These are phyloP conservation scores for Macrotrachela quadricornifera DNA, from an alignment of 1,140 invertebrate genomes.

Conservation along the genomic window DNA sequence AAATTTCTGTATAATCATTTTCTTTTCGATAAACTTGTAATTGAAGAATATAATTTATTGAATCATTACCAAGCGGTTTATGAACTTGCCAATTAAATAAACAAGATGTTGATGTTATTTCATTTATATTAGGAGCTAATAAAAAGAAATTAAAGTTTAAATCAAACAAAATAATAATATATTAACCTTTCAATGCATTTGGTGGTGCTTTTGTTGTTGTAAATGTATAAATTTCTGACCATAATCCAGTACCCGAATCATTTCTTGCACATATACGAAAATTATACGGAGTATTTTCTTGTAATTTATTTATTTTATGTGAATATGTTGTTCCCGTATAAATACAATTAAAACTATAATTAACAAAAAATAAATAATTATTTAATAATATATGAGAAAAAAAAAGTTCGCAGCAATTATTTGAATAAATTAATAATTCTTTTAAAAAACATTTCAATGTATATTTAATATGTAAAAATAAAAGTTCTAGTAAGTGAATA, in stretches of 20 bases:
- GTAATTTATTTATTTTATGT: constrained; percentile 50
- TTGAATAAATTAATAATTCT: too few relatives aligned
- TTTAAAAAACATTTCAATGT: too few relatives aligned
- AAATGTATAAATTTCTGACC: constrained; percentile 44
- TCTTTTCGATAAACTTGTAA: constrained; percentile 1
- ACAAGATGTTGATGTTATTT: neutral
- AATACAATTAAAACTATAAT: too few relatives aligned
- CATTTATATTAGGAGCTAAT: neutral
- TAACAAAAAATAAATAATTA: too few relatives aligned
- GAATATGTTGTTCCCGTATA: too few relatives aligned
- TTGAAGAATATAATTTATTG: neutral
- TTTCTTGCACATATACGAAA: constrained; percentile 61
- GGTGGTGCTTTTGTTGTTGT: constrained; percentile 51
- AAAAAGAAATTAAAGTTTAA: neutral
- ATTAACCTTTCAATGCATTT: constrained; percentile 39
- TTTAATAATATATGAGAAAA: too few relatives aligned
- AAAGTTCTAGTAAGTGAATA: too few relatives aligned
- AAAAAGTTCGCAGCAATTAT: too few relatives aligned
- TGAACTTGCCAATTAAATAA: neutral
- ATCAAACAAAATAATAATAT: too few relatives aligned
- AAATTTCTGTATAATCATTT: constrained; percentile 27
- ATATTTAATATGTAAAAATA: too few relatives aligned
- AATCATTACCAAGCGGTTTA: neutral
- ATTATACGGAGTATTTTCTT: constrained; percentile 50
- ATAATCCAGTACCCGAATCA: constrained; percentile 55